phyloP scores from a whole-genome alignment of 2,797 vertebrate species.

The Coluber constrictor region DNA sequence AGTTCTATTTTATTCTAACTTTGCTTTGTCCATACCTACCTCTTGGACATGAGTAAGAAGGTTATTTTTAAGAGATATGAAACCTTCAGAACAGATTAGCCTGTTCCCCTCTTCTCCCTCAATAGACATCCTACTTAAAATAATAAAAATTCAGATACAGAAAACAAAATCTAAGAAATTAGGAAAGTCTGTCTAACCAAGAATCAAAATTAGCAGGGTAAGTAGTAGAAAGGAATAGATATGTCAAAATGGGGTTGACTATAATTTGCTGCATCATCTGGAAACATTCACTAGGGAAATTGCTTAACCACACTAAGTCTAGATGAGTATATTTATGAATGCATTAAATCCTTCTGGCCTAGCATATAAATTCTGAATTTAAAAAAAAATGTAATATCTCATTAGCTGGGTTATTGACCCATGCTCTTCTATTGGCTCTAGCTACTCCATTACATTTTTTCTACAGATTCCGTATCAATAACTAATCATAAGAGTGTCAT shows the following conservation, averaged over 20 bases:
- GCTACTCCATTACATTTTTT: background rate
- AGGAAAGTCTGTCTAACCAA: background rate
- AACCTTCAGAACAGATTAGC: background rate
- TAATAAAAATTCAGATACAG: background rate
- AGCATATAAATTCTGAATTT: background rate
- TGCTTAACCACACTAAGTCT: background rate
- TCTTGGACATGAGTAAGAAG: background rate
- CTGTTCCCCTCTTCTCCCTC: background rate
- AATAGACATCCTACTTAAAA: background rate
- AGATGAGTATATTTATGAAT: background rate
- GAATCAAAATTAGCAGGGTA: background rate
- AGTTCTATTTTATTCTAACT: no score
- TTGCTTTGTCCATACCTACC: background rate
- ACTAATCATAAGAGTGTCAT: background rate
- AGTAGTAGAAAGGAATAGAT: background rate
- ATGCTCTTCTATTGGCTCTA: background rate
- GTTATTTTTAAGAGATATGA: background rate
- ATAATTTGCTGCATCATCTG: background rate
- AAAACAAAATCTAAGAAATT: background rate
- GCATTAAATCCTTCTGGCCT: background rate
- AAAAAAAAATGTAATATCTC: background rate
- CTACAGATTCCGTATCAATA: background rate
- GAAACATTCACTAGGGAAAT: background rate
- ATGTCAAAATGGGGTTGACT: background rate
- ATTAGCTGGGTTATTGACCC: background rate